Conservation (phyloP, 2,888 invertebrate genomes). For the Melieria omissa region DNA sequence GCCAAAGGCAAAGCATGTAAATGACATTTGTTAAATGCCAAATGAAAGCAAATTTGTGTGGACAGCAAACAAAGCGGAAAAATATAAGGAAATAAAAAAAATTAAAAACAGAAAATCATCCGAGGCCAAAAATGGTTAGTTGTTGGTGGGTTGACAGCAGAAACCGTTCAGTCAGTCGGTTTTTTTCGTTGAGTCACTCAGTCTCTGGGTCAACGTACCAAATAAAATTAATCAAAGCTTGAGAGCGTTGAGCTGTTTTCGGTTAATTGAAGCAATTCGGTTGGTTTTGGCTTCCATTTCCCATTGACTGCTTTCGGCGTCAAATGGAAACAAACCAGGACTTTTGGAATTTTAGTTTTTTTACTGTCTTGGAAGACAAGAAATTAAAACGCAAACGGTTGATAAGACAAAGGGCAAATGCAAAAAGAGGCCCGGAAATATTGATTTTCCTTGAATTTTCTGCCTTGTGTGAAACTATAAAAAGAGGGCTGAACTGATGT, state of each 20-base stretch:
- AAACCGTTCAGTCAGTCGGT: too few relatives aligned
- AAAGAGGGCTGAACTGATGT: too few relatives aligned
- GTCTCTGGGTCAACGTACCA: neutral
- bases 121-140: too few relatives aligned
- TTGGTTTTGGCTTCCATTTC: neutral
- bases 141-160: too few relatives aligned
- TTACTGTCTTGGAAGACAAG: neutral
- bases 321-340: neutral
- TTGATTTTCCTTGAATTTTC: too few relatives aligned
- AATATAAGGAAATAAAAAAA: neutral
- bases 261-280: slow-evolving; percentile 32
- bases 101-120: neutral
- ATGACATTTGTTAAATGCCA: slow-evolving; percentile 53
- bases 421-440: too few relatives aligned
- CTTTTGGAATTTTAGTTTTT: neutral
- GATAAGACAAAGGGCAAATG: slow-evolving; percentile 5
- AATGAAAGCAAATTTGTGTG: slow-evolving; percentile 57
- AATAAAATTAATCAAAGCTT: slow-evolving; percentile 51
- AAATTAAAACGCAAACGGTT: slow-evolving; percentile 35
- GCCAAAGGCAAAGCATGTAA: too few relatives aligned
- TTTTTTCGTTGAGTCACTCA: too few relatives aligned
- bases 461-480: too few relatives aligned
- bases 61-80: neutral
- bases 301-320: neutral
- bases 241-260: neutral